These are phyloP conservation scores for Antheraea pernyi DNA, from an alignment of 1,140 invertebrate genomes.

Conservation along the genomic window DNA sequence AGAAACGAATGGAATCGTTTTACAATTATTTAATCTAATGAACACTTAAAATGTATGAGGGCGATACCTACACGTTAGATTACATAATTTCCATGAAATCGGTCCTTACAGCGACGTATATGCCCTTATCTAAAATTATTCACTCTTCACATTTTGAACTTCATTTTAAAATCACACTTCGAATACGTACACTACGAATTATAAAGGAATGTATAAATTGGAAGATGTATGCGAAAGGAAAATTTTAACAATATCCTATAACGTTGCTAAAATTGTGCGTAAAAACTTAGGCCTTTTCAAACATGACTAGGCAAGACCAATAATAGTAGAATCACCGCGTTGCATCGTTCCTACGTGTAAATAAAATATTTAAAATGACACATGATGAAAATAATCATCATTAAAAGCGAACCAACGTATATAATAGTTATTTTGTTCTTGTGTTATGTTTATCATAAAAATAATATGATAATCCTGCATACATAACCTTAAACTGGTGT, in stretches of 20 bases:
- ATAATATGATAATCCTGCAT: not conserved
- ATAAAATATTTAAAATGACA: not conserved
- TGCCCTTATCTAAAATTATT: constrained; percentile 49
- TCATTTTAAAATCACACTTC: constrained; percentile 62
- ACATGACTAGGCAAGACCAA: constrained; percentile 74
- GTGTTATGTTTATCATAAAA: not conserved
- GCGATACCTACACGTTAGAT: constrained; percentile 47
- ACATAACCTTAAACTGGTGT: not conserved
- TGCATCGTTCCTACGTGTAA: not conserved
- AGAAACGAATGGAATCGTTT: constrained; percentile 67
- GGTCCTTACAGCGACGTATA: constrained; percentile 58
- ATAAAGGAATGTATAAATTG: constrained; percentile 70
- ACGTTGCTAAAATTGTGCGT: constrained; percentile 56
- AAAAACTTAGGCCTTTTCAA: constrained; percentile 60
- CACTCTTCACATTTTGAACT: constrained; percentile 57
- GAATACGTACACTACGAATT: constrained; percentile 35
- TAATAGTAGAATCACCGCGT: not conserved
- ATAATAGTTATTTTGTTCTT: not conserved
- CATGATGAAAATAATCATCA: not conserved
- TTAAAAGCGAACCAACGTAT: not conserved
- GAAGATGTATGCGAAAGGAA: constrained; percentile 33
- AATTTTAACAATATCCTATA: constrained; percentile 17
- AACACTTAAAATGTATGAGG: constrained; percentile 72
- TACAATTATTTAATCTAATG: constrained; percentile 70
- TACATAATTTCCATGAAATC: constrained; percentile 60